phyloP scores from a whole-genome alignment of 2,888 invertebrate species.

The Ophraella communa region DNA sequence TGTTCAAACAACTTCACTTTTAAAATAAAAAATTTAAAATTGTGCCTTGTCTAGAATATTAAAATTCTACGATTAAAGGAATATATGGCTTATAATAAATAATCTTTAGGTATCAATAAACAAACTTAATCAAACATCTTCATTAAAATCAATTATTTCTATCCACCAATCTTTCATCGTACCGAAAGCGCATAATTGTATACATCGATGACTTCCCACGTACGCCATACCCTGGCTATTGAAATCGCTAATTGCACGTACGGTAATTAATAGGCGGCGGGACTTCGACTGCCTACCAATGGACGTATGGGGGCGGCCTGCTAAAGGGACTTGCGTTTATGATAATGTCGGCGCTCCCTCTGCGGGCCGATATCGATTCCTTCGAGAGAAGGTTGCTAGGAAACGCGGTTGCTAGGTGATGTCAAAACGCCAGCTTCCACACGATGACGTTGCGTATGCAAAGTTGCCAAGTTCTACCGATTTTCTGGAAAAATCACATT shows the following conservation, averaged over 20 bases:
- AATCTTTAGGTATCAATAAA: too few species aligned
- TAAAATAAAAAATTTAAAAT: neutral
- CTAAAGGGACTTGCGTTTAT: conserved; percentile 1
- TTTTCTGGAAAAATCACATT: neutral
- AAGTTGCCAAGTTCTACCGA: neutral
- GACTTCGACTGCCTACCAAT: neutral
- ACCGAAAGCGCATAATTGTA: neutral
- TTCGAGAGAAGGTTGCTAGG: conserved; percentile 33
- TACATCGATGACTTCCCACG: neutral
- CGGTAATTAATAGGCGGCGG: conserved; percentile 6
- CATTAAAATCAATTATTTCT: neutral
- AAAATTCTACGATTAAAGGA: too few species aligned
- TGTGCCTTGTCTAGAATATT: too few species aligned
- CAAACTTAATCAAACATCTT: neutral
- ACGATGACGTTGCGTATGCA: neutral
- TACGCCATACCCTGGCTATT: neutral
- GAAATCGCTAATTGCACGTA: neutral
- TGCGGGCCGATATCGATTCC: conserved; percentile 33
- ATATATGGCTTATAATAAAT: too few species aligned
- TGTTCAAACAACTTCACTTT: too few species aligned
- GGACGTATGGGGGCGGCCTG: neutral
- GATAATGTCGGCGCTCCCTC: conserved; percentile 17
- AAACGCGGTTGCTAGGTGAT: conserved; percentile 33
- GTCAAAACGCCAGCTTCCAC: conserved; percentile 23
- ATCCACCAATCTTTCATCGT: neutral